Evolutionary conservation across 2,797 vertebrate species (phyloP), one percentile per base, ranked within the genome.

Genomic region (Pachyuromys duprasi): DNA sequence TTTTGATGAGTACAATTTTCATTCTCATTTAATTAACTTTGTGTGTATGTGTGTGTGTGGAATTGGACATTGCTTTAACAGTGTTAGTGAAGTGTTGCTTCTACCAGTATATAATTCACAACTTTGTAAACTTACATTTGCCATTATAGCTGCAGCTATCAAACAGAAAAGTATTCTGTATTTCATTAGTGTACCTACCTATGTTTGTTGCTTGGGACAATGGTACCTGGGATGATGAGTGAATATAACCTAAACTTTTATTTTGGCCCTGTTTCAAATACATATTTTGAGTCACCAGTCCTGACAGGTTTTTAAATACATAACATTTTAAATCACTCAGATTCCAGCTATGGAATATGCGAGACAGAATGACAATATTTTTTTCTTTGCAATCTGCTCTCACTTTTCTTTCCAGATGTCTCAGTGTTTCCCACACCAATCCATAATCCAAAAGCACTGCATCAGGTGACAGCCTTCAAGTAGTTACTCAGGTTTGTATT

Each of bases 331-430:
- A 83, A 87, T 94, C 79, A n/a, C 5, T 83, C 67, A 57, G 20
- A 95, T 72, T 91, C 78, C 57, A 91, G 67, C 49, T 90, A 75
- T 89, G 84, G 63, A 95, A 81, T 81, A 84, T 78, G 13, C 74
- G 3, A 69, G 86, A 93, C 14, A 28, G 20, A 39, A 33, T 75
- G 86, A 72, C 80, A 88, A 81, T 92, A 92, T 26, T 39, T 86
- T 45, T 89, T 8, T 0, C 62, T 81, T 89, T 94, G 93, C 60
- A 93, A 95, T 95, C 83, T 97, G 93, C 75, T 97, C 76, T 94
- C 33, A 53, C 80, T 79, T 96, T 79, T 70, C 24, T 91, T 91
- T 82, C 95, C 94, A 95, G 96, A 97, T 96, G 91, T 90, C 91
- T 96, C 65, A 94, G n/a, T 91, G 39, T 2, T 42, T 87, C 72